Evolutionary conservation across 1,140 invertebrate genomes (phyloP), one percentile per base, ranked within the genome.

Genomic region (Drosophila suzukii): DNA sequence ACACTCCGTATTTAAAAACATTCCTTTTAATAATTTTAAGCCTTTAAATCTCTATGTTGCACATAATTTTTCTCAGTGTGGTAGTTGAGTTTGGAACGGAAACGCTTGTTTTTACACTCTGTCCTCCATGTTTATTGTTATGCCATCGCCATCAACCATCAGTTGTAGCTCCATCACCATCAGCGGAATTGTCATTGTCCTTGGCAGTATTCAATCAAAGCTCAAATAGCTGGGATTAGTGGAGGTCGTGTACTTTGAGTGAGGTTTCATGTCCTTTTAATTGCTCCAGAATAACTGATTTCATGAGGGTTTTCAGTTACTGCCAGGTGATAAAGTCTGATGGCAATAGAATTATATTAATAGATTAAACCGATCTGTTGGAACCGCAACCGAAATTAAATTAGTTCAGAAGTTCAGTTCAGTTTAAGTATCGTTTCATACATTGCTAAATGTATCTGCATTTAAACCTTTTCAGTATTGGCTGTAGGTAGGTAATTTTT

Each of bases 101-200:
- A 78, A 51, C 75, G 59, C 75, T 71, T 82, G 80, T 78, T 82
- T 82, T 83, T 83, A 83, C 75, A 82, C 74, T 62, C 75, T 44
- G 78, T 83, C 53, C 65, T 78, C 78, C 57, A 83, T 83, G 75
- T 83, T 83, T 83, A 83, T 83, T 83, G 80, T 83, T 83, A 83
- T 75, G 75, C 75, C 80, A 82, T 82, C 79, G 56, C 75, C 74
- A 80, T 79, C 53, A 60, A 71, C 49, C 74, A 66, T 75, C 74
- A 76, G 46, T 75, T 61, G 75, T 67, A 50, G 66, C 58, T 60
- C 75, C 73, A 72, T 73, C 73, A 81, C 56, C 73, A 53, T 81
- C 59, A 67, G 47, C 17, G 49, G 72, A 75, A 75, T 75, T 66
- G 73, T 67, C 72, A 66, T 75, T 56, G 59, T 75, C 53, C 54